A percentile compares a stretch with the other conserved stretches of the same genome.
Conservation (phyloP, 2,113 vertebrate genomes). For the Nycticebus coucang region DNA sequence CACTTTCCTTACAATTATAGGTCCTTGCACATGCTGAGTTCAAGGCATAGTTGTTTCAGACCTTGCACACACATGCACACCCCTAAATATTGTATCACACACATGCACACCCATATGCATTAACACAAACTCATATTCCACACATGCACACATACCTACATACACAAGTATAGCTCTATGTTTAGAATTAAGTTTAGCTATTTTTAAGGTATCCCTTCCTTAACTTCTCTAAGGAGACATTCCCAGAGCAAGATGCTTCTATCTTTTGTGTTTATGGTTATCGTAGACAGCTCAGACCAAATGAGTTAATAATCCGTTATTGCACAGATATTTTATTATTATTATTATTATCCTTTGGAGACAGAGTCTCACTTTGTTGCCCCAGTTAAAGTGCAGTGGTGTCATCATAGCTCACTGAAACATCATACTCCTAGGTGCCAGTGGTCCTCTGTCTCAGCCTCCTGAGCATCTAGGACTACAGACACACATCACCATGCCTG, state of each 20-base stretch:
- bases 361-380: too few relatives aligned
- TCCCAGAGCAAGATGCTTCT: not conserved
- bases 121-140: not conserved
- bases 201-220: not conserved
- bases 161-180: not conserved
- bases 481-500: too few relatives aligned
- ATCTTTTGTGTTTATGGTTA: not conserved
- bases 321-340: not conserved
- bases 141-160: not conserved
- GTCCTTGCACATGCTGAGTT: not conserved
- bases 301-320: not conserved
- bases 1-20: not conserved
- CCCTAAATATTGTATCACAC: not conserved
- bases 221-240: not conserved
- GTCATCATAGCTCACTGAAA: too few relatives aligned
- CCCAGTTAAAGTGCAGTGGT: too few relatives aligned
- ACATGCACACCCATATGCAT: not conserved
- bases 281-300: not conserved
- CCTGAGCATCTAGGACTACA: too few relatives aligned
- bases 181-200: not conserved
- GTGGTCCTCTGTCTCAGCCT: too few relatives aligned
- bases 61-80: not conserved
- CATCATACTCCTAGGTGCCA: too few relatives aligned
- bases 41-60: not conserved
- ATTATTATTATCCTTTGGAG: not conserved